Evolutionary conservation across 2,113 vertebrate genomes (phyloP), one percentile per base, ranked within the genome.

Genomic region (Ceratotherium simum): DNA sequence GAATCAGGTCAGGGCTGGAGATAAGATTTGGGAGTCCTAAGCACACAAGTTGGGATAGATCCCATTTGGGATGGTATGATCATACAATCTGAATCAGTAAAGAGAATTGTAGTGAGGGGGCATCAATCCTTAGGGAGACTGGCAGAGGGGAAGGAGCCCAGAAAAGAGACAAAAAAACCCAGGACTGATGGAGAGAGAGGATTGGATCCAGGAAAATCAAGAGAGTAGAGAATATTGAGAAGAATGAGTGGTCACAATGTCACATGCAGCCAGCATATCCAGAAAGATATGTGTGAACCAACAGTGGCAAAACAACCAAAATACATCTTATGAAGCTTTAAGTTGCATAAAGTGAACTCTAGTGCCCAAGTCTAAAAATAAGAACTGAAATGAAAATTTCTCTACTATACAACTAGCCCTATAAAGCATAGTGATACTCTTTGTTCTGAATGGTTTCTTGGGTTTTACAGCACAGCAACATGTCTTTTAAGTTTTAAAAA

Each of bases 401-500:
- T 20, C 42, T 39, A 31, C 1, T 12, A 17, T 67, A 58, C 10
- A 10, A 93, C 29, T 7, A 79, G 39, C 6, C 6, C 48, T 92
- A n/a, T 60, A 72, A 48, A 48, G 8, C 46, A 56, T 21, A 75
- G 11, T 25, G 70, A 42, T 11, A 36, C 51, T 27, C 13, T 69
- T 69, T 46, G 48, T 87, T 67, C 48, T 3, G 9, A 93, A 73
- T 6, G 29, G n/a, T 65, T 54, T 64, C 56, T 62, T 86, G 16
- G 23, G 8, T 48, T 87, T 60, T 79, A 60, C 3, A 69, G 21
- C 62, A 46, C 6, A 58, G 11, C 36, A 56, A 21, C 25, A 9
- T 58, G 36, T 69, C 92, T 81, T 70, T 70, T 36, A 70, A 16
- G 27, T 33, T 91, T 91, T 58, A 25, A 69, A 81, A 81, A 25